Evolutionary conservation across 1,140 invertebrate genomes (phyloP).

Genomic region (Microplitis mediator): DNA sequence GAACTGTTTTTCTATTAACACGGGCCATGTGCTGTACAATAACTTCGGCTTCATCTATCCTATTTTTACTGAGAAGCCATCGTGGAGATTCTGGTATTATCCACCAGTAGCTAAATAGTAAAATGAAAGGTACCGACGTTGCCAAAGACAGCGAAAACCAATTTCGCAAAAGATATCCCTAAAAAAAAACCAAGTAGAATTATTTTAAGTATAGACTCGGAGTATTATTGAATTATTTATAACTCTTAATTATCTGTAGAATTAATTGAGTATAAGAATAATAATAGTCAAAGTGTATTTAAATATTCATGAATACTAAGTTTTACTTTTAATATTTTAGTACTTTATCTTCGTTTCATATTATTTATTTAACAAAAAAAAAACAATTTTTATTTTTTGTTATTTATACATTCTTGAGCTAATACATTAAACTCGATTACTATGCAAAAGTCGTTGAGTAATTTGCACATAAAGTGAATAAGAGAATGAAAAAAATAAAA

Average conservation of each 20-base stretch:
- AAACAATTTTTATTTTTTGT: too few relatives aligned
- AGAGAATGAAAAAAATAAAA: not conserved
- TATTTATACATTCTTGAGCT: too few relatives aligned
- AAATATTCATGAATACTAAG: too few relatives aligned
- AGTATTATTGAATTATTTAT: too few relatives aligned
- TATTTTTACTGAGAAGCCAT: constrained; percentile 69
- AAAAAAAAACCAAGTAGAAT: constrained; percentile 12
- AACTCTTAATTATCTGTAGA: too few relatives aligned
- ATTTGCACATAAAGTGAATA: not conserved
- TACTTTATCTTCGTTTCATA: too few relatives aligned
- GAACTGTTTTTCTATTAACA: constrained; percentile 64
- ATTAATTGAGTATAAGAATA: too few relatives aligned
- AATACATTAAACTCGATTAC: not conserved
- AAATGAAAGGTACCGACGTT: constrained; percentile 72
- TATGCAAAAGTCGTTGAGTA: not conserved
- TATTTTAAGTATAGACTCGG: too few relatives aligned
- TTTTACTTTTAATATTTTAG: too few relatives aligned
- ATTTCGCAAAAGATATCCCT: constrained; percentile 67
- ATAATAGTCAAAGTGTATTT: too few relatives aligned
- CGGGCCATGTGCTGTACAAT: constrained; percentile 66
- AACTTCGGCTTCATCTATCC: constrained; percentile 66
- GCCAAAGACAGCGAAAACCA: constrained; percentile 73
- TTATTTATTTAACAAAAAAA: too few relatives aligned
- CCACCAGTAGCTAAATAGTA: constrained; percentile 70
- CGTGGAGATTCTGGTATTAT: constrained; percentile 73